Percentiles rank a stretch among this genome's conserved stretches.
Evolutionary conservation across 2,888 invertebrate species (phyloP).

Genomic region (Caenorhabditis sp.): DNA sequence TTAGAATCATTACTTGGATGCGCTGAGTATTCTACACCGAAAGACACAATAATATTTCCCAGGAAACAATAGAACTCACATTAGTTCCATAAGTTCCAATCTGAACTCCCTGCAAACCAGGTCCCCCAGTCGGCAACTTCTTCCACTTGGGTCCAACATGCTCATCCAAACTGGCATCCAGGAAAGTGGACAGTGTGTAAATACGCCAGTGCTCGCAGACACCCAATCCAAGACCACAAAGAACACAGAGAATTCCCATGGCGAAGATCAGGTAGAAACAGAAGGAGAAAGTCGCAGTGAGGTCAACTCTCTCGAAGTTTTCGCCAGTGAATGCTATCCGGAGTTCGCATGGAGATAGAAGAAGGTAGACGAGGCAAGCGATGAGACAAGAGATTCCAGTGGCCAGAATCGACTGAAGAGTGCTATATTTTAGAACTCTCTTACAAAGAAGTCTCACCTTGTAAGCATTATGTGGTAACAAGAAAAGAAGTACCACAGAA

Average conservation of each 20-base stretch:
- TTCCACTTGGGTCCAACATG: constrained; percentile 75
- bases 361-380: constrained; percentile 75
- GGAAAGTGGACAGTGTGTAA: constrained; percentile 80
- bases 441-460: constrained; percentile 32
- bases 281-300: constrained; percentile 77
- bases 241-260: constrained; percentile 76
- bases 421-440: not conserved
- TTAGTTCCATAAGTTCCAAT: constrained; percentile 36
- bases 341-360: constrained; percentile 77
- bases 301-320: constrained; percentile 70
- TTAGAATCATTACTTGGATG: too few relatives aligned
- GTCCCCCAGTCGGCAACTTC: constrained; percentile 49
- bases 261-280: constrained; percentile 80
- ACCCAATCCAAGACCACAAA: constrained; percentile 71
- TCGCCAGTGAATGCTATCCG: constrained; percentile 78
- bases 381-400: constrained; percentile 76
- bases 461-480: constrained; percentile 78
- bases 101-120: constrained; percentile 43
- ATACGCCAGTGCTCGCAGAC: constrained; percentile 78
- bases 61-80: constrained; percentile 17
- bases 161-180: constrained; percentile 79
- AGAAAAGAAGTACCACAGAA: constrained; percentile 74
- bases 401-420: constrained; percentile 63
- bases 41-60: too few relatives aligned
- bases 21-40: too few relatives aligned